Percentiles rank a stretch among this genome's conserved stretches.
Conservation (phyloP, 2,888 invertebrate genomes). For the Dioctria linearis region DNA sequence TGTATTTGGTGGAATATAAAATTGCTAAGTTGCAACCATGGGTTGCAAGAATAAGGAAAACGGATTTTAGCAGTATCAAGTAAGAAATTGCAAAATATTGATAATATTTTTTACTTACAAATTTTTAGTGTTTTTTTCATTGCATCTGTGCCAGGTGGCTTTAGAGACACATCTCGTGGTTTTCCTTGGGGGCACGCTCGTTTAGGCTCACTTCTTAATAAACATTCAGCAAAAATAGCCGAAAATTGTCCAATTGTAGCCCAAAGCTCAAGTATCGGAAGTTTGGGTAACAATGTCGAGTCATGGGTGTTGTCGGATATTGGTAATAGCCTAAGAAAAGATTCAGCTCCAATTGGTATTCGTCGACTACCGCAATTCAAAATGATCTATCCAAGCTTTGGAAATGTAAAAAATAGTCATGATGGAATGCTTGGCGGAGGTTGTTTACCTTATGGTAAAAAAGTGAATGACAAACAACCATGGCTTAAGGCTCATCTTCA, state of each 20-base stretch:
- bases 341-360: slow-evolving; percentile 72
- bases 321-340: slow-evolving; percentile 75
- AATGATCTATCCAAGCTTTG: slow-evolving; percentile 83
- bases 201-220: slow-evolving; percentile 76
- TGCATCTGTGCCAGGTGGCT: slow-evolving; percentile 88
- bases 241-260: slow-evolving; percentile 82
- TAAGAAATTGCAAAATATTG: slow-evolving; percentile 65
- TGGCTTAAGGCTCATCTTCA: slow-evolving; percentile 86
- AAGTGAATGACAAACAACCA: slow-evolving; percentile 84
- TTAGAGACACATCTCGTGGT: slow-evolving; percentile 73
- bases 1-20: slow-evolving; percentile 84
- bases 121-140: slow-evolving; percentile 84
- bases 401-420: slow-evolving; percentile 88
- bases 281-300: slow-evolving; percentile 79
- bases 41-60: slow-evolving; percentile 80
- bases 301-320: slow-evolving; percentile 87
- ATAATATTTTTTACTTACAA: slow-evolving; percentile 18
- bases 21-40: slow-evolving; percentile 79
- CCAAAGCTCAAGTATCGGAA: slow-evolving; percentile 94
- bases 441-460: slow-evolving; percentile 88
- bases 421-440: slow-evolving; percentile 90
- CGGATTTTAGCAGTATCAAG: slow-evolving; percentile 89
- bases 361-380: slow-evolving; percentile 74
- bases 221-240: slow-evolving; percentile 75
- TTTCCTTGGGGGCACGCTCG: slow-evolving; percentile 77